These are phyloP conservation scores for Campopleginae sp. DNA, from an alignment of 2,888 invertebrate species.

Conservation along the genomic window DNA sequence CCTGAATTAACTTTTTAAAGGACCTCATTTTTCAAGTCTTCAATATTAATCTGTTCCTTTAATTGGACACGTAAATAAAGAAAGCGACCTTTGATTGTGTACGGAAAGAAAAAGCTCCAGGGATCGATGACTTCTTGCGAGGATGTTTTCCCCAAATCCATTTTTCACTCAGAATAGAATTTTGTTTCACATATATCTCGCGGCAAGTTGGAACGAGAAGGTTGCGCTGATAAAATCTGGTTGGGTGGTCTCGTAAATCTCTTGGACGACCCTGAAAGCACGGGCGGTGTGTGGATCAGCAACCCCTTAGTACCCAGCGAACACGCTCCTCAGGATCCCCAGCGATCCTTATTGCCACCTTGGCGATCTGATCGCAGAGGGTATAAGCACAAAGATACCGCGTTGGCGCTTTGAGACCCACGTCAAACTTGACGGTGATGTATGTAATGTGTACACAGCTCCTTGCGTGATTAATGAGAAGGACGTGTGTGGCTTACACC, in stretches of 20 bases:
- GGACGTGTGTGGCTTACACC: conserved; percentile 20
- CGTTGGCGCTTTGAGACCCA: conserved; percentile 22
- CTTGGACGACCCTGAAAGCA: conserved; percentile 20
- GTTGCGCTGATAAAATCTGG: conserved; percentile 42
- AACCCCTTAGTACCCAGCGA: conserved; percentile 6
- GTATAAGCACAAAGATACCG: conserved; percentile 24
- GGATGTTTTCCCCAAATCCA: not conserved
- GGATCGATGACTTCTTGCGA: not conserved
- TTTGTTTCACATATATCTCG: conserved; percentile 1
- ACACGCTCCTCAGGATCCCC: conserved; percentile 30
- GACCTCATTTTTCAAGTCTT: not conserved
- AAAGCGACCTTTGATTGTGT: not conserved
- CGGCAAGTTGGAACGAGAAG: conserved; percentile 13
- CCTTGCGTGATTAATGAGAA: conserved; percentile 41
- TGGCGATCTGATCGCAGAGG: conserved; percentile 36
- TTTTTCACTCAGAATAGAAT: conserved; percentile 3
- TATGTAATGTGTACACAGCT: conserved; percentile 47
- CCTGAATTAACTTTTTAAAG: not conserved
- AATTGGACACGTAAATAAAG: not conserved
- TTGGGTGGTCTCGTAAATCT: conserved; percentile 47
- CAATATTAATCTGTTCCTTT: not conserved
- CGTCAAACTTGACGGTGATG: conserved; percentile 51
- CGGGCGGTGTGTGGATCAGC: conserved; percentile 25
- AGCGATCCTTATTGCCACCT: conserved; percentile 43
- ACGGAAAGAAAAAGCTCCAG: not conserved